Evolutionary conservation across 1,140 invertebrate genomes (phyloP), one percentile per base, ranked within the genome.

Genomic region (Bemisia tabaci): DNA sequence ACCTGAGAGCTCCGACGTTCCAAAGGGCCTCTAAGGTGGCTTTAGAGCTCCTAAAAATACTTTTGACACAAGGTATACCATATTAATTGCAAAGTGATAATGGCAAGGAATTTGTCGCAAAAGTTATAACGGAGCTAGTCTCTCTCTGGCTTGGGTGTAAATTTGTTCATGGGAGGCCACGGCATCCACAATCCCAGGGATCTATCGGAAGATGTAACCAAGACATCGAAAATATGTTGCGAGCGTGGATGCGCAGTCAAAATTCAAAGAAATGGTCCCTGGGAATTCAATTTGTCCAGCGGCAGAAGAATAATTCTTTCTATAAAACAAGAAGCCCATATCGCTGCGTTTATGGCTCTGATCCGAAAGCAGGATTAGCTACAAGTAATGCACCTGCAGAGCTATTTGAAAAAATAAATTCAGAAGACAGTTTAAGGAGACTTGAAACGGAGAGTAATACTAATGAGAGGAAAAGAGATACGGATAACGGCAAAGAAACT

Each of bases 211-310:
- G 72, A 59, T 70, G 70, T 1, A 79, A 78, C 67, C 73, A 75
- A 70, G 77, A 78, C 63, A 74, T 79, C 59, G 69, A 77, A 69
- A 75, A 76, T 67, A 76, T 77, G 71, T 68, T 79, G 9, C 68
- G 26, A 60, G 67, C 75, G 48, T 77, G 74, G 74, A 71, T 77
- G 73, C 26, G 66, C 39, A 68, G 68, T 22, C 73, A 75, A 62
- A 68, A 75, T 21, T 70, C 64, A 21, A 70, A 59, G 64, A 71
- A 74, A 66, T 75, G 73, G 72, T 67, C 67, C 62, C 66, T 74
- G 60, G 73, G 74, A 2, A 39, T 73, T 26, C 59, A 63, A 39
- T 75, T 74, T 71, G 62, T 76, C n/a, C n/a, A n/a, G n/a, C n/a
- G n/a, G n/a, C n/a, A n/a, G n/a, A n/a, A n/a, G n/a, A n/a, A n/a